These are phyloP conservation scores for Cecropterus lyciades DNA, from an alignment of 1,140 invertebrate genomes.

Conservation along the genomic window DNA sequence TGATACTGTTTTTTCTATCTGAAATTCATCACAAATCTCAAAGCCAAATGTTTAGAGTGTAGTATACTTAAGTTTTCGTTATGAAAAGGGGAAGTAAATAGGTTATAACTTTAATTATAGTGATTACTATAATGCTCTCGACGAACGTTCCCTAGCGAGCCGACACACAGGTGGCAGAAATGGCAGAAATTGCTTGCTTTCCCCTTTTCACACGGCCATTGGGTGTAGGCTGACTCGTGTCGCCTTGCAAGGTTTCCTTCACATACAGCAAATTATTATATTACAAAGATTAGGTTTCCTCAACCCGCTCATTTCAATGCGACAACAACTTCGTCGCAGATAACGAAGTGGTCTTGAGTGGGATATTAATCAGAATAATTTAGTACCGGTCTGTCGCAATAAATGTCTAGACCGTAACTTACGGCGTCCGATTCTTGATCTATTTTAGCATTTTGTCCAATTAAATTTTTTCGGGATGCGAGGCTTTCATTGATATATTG, in stretches of 20 bases:
- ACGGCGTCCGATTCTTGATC: constrained; percentile 19
- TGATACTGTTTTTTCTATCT: no score
- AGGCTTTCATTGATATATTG: not conserved
- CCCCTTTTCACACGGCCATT: constrained; percentile 32
- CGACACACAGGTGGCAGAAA: constrained; percentile 15
- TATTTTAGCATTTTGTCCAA: constrained; percentile 9
- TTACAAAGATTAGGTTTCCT: constrained; percentile 34
- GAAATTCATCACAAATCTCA: no score
- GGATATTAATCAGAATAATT: constrained; percentile 32
- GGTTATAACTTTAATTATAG: constrained; percentile 1
- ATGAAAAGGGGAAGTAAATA: not conserved
- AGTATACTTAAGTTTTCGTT: not conserved
- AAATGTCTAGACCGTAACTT: constrained; percentile 27
- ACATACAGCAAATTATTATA: constrained; percentile 32
- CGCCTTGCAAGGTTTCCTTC: constrained; percentile 32
- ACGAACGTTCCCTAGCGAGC: not conserved
- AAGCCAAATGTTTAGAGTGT: no score
- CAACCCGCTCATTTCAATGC: constrained; percentile 22
- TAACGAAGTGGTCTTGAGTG: constrained; percentile 30
- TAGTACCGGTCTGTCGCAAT: constrained; percentile 20
- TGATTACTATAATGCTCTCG: constrained; percentile 12
- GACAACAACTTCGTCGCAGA: constrained; percentile 22
- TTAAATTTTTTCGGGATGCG: constrained; percentile 4
- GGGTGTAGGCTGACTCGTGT: constrained; percentile 17
- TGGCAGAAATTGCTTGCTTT: constrained; percentile 28